A percentile compares a stretch with the other conserved stretches of the same genome.
phyloP scores from a whole-genome alignment of 2,797 vertebrate species.

The Tragelaphus oryx region DNA sequence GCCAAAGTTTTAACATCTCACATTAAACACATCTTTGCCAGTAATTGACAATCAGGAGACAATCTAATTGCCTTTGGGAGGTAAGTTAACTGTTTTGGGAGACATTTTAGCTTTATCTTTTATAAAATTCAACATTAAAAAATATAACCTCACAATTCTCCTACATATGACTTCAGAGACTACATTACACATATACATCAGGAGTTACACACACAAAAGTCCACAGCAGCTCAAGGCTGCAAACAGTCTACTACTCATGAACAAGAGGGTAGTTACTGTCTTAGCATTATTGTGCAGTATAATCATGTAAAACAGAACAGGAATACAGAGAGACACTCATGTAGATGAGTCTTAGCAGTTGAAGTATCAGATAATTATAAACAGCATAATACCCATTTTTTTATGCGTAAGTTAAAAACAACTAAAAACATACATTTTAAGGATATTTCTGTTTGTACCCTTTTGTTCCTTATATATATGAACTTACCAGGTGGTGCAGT shows the following conservation, averaged over 20 bases:
- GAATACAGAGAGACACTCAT: background rate
- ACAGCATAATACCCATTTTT: background rate
- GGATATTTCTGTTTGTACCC: background rate
- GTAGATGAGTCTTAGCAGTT: background rate
- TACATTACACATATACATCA: background rate
- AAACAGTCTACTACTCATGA: background rate
- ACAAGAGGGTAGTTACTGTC: background rate
- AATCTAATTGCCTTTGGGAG: background rate
- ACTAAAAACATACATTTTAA: background rate
- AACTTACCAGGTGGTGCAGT: background rate
- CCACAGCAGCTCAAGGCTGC: background rate
- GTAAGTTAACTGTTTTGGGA: background rate
- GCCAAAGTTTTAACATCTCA: background rate
- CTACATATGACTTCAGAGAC: background rate
- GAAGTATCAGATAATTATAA: background rate
- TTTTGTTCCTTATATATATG: background rate
- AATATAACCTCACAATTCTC: background rate
- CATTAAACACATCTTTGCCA: background rate
- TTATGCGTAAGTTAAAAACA: background rate
- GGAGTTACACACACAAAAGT: background rate
- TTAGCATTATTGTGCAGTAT: background rate
- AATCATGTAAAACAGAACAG: background rate
- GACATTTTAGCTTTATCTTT: background rate
- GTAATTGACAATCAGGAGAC: background rate
- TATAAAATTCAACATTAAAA: background rate